Evolutionary conservation across 2,888 invertebrate species (phyloP).

Genomic region (Oithona nana): DNA sequence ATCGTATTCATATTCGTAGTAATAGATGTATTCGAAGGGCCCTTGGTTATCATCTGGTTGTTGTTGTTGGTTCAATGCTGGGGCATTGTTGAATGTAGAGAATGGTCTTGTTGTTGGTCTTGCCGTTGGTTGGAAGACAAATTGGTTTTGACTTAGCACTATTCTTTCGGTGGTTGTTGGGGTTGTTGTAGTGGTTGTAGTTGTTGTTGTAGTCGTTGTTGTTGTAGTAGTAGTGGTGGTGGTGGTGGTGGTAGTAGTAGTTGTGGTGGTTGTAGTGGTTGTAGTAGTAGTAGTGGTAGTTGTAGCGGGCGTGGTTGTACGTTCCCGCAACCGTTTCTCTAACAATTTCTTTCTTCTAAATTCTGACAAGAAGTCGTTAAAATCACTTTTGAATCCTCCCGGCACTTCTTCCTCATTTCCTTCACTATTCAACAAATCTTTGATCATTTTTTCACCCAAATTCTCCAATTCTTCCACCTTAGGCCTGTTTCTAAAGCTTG

Average conservation of each 20-base stretch:
- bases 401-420: neutral
- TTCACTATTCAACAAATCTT: neutral
- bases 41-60: conserved; percentile 5
- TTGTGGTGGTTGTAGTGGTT: conserved; percentile 13
- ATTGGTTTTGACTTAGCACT: too few relatives aligned
- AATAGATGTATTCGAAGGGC: conserved; percentile 16
- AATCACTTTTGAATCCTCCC: conserved; percentile 11
- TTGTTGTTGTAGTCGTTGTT: neutral
- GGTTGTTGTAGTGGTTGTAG: neutral
- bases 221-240: neutral
- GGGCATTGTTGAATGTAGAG: neutral
- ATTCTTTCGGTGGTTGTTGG: too few relatives aligned
- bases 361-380: conserved; percentile 12
- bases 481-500: neutral
- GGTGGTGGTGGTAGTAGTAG: conserved; percentile 13
- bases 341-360: neutral
- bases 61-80: neutral
- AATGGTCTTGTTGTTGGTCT: conserved; percentile 6
- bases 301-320: neutral
- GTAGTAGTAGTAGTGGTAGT: conserved; percentile 17
- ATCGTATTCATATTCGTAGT: conserved; percentile 17
- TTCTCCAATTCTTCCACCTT: neutral
- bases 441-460: conserved; percentile 2
- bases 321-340: neutral
- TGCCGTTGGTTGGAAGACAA: neutral